Evolutionary conservation across 2,888 invertebrate species (phyloP).

Genomic region (Gastrophysa polygoni): DNA sequence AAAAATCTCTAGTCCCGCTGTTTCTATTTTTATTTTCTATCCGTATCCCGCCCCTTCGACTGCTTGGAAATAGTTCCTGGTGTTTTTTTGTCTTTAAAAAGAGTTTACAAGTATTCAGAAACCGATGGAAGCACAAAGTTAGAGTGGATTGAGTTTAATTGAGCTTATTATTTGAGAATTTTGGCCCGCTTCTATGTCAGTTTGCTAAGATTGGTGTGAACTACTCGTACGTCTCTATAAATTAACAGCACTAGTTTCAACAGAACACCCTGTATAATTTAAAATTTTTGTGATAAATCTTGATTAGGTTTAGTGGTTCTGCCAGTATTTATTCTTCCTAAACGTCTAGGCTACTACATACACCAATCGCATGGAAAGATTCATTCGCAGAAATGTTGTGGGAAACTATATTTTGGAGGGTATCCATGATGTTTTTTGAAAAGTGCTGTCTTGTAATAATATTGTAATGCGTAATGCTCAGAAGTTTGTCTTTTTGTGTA

Average conservation of each 20-base stretch:
- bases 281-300: constrained; percentile 51
- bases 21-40: constrained; percentile 51
- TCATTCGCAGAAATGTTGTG: constrained; percentile 27
- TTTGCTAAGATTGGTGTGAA: constrained; percentile 50
- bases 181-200: constrained; percentile 21
- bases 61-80: constrained; percentile 21
- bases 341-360: constrained; percentile 38
- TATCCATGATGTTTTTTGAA: constrained; percentile 35
- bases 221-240: constrained; percentile 42
- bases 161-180: constrained; percentile 16
- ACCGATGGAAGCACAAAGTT: constrained; percentile 36
- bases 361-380: constrained; percentile 48
- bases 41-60: constrained; percentile 21
- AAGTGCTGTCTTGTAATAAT: constrained; percentile 46
- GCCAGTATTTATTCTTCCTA: constrained; percentile 44
- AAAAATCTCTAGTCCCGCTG: constrained; percentile 74
- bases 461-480: constrained; percentile 57
- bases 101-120: constrained; percentile 6
- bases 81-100: constrained; percentile 8
- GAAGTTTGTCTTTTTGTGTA: constrained; percentile 47
- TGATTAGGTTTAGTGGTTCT: constrained; percentile 42
- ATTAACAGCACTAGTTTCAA: constrained; percentile 49
- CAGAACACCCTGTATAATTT: constrained; percentile 36
- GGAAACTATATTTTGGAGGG: constrained; percentile 1
- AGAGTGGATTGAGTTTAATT: too few relatives aligned